Base-by-base conservation (phyloP, 92 coral and sea anemone genomes). In the Paramuricea clavata region DNA sequence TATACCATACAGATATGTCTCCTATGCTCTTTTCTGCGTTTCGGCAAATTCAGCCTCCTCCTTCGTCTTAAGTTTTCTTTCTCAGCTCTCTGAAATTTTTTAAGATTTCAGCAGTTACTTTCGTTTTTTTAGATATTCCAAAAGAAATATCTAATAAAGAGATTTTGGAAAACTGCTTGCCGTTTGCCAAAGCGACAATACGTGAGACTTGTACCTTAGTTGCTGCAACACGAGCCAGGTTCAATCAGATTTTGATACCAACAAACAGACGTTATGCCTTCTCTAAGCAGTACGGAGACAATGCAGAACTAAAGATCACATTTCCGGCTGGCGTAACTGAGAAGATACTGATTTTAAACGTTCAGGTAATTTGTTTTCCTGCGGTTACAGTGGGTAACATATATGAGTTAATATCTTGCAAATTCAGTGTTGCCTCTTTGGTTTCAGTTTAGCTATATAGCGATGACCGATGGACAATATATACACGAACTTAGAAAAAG, bases 311-410 rank as follows among this genome's bases (percentile, higher is more conserved):
- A n/a, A 32, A 65, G 41, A 65, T 65, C 31, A 65, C 72, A 11
- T 65, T 65, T 19, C 72, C 72, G 10, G 72, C 35, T 12, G 72
- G 72, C 28, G 72, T 19, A 19, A 33, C 41, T 5, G 12, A 65
- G 17, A 26, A 32, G n/a, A 13, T 12, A 12, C 35, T 65, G 17
- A 11, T 39, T 15, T 65, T 65, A 19, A 65, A 30, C 27, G 42
- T 65, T 65, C 72, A 65, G 72, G 72, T 65, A 65, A 28, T 27
- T n/a, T n/a, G n/a, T n/a, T n/a, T n/a, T n/a, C n/a, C n/a, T n/a
- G n/a, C n/a, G n/a, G n/a, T n/a, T n/a, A n/a, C n/a, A n/a, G n/a
- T n/a, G n/a, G n/a, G n/a, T n/a, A n/a, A n/a, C n/a, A n/a, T n/a
- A n/a, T n/a, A n/a, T n/a, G n/a, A n/a, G n/a, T n/a, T n/a, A n/a